phyloP scores from a whole-genome alignment of 2,888 invertebrate genomes.

The Prostheceraeus crozeri region DNA sequence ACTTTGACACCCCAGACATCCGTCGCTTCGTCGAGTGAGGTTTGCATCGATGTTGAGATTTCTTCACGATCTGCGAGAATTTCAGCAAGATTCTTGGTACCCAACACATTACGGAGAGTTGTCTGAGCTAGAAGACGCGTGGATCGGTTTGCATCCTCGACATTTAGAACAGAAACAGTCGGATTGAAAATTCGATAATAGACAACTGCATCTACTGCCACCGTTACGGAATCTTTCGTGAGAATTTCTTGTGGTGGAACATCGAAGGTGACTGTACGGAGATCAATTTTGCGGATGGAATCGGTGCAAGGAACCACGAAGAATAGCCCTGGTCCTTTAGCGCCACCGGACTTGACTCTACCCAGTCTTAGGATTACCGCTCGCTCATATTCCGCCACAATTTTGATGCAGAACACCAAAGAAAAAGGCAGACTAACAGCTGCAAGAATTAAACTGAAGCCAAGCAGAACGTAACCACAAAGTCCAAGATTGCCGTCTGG shows the following conservation, averaged over 20 bases:
- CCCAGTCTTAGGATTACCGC: constrained; percentile 84
- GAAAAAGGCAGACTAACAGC: constrained; percentile 39
- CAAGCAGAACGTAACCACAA: too few relatives aligned
- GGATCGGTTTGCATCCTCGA: constrained; percentile 41
- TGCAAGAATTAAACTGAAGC: not conserved
- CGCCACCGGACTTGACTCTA: constrained; percentile 73
- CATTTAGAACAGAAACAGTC: constrained; percentile 41
- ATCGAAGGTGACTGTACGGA: constrained; percentile 42
- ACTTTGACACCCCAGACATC: too few relatives aligned
- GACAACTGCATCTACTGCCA: constrained; percentile 47
- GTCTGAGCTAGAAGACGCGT: constrained; percentile 41
- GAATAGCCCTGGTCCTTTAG: constrained; percentile 81
- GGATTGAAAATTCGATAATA: constrained; percentile 43
- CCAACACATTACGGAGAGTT: constrained; percentile 43
- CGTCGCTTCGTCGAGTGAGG: too few relatives aligned
- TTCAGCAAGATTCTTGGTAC: constrained; percentile 45
- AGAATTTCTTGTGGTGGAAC: constrained; percentile 43
- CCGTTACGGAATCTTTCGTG: constrained; percentile 53
- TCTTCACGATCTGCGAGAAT: constrained; percentile 47
- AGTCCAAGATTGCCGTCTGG: too few relatives aligned
- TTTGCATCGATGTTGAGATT: too few relatives aligned
- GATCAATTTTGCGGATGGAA: constrained; percentile 39
- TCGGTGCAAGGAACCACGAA: constrained; percentile 75
- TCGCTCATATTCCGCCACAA: constrained; percentile 83
- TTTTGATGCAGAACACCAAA: constrained; percentile 60